Percentiles rank a stretch among this genome's conserved stretches.
These are phyloP conservation scores for Hafferia zeledoni DNA, from an alignment of 2,797 vertebrate genomes.

Conservation along the genomic window DNA sequence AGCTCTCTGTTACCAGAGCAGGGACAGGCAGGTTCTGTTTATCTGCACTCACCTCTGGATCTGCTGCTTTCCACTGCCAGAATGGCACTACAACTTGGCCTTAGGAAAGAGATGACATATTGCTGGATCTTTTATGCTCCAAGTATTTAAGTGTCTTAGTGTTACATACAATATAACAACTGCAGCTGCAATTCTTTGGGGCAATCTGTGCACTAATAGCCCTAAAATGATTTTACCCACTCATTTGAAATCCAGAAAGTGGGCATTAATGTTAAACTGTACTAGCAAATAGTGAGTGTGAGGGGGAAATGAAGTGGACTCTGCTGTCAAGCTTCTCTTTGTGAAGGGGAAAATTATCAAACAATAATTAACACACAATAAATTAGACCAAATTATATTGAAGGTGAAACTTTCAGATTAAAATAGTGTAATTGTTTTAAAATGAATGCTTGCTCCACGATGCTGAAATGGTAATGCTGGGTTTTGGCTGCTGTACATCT, in stretches of 20 bases:
- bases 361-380: background rate
- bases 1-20: background rate
- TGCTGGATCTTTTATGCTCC: background rate
- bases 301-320: background rate
- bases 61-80: background rate
- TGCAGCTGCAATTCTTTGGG: background rate
- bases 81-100: background rate
- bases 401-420: background rate
- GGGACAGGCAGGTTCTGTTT: background rate
- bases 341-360: background rate
- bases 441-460: accelerated
- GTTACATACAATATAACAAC: background rate
- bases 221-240: background rate
- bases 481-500: background rate
- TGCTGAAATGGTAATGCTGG: background rate
- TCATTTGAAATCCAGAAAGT: background rate
- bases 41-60: background rate
- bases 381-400: background rate
- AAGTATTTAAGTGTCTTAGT: background rate
- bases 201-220: background rate
- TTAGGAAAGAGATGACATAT: background rate
- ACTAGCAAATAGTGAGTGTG: background rate
- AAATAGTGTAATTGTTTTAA: background rate
- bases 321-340: background rate
- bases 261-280: background rate